A percentile compares a stretch with the other conserved stretches of the same genome.
Conservation (phyloP, 1,140 invertebrate species). For the Zaprionus gabonicus region DNA sequence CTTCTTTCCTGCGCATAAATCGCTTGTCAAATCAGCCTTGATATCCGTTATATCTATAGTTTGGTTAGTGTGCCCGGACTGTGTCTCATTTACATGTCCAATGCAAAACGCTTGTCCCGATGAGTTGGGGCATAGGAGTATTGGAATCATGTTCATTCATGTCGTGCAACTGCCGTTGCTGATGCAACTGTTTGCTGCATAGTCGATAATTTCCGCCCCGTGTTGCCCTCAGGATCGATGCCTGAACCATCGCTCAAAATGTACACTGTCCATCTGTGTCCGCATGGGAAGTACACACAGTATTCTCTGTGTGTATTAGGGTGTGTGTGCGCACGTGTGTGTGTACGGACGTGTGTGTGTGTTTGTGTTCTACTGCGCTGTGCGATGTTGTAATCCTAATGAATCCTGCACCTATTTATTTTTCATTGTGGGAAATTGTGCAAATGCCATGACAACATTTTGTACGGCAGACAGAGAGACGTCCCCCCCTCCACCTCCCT, state of each 20-base stretch:
- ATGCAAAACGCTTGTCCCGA: conserved; percentile 11
- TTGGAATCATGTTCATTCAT: conserved; percentile 26
- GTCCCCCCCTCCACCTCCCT: not conserved
- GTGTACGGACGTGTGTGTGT: not conserved
- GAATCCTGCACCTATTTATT: conserved; percentile 82
- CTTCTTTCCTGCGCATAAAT: not conserved
- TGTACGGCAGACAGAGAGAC: conserved; percentile 18
- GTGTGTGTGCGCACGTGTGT: not conserved
- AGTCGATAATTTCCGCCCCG: conserved; percentile 31
- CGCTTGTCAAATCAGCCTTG: not conserved
- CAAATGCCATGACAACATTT: conserved; percentile 81
- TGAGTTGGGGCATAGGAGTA: not conserved
- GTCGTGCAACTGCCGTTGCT: conserved; percentile 14
- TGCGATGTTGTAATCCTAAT: conserved; percentile 75
- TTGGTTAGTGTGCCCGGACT: conserved; percentile 19
- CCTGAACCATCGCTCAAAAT: conserved; percentile 47
- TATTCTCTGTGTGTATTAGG: not conserved
- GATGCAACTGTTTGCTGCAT: conserved; percentile 28
- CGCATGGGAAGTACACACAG: not conserved
- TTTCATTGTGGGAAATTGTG: conserved; percentile 81
- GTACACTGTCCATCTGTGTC: conserved; percentile 12
- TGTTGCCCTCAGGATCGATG: conserved; percentile 2
- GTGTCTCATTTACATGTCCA: conserved; percentile 34
- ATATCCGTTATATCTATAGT: not conserved
- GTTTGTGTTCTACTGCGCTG: conserved; percentile 16